Evolutionary conservation across 2,888 invertebrate genomes (phyloP), one percentile per base, ranked within the genome.

Genomic region (Enchytraeus crypticus): DNA sequence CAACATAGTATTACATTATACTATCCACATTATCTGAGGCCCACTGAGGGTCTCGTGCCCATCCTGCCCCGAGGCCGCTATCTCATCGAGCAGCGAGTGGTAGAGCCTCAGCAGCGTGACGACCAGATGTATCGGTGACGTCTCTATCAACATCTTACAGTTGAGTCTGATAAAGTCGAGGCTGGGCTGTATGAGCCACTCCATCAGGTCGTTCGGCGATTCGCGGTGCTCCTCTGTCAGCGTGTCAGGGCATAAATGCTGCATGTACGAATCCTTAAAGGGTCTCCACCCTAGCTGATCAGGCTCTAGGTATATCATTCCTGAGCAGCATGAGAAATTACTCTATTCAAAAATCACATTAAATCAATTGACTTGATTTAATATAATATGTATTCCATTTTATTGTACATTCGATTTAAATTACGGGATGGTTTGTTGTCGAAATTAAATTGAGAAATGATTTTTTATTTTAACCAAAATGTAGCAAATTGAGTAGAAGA

Each of bases 221-320:
- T 90, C 89, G 72, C 85, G 84, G 76, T 92, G 90, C 64, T 92
- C 92, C 26, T 85, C 84, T 14, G 72, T 72, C 53, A 92, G 81
- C 0, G 84, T 78, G 0, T 84, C 72, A 0, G 92, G 92, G 4
- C 90, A 80, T 0, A 84, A 84, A 71, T 88, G 87, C 63, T 88
- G 87, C 66, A 92, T 83, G 80, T 91, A 93, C 0, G 92, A 91
- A 45, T 84, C 83, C 69, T 88, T 86, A 66, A 90, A 84, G 0
- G 89, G 86, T 47, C 81, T 81, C 93, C 95, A 95, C 0, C 92
- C 92, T 21, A 95, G 82, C 74, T 89, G 86, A 30, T 87, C 75
- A 1, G 87, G 83, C 75, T 89, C 93, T 85, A 96, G 86, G 77
- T 93, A 95, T 69, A 96, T 91, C n/a, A n/a, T n/a, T n/a, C n/a